phyloP scores from a whole-genome alignment of 2,113 vertebrate genomes.

The Castor canadensis region DNA sequence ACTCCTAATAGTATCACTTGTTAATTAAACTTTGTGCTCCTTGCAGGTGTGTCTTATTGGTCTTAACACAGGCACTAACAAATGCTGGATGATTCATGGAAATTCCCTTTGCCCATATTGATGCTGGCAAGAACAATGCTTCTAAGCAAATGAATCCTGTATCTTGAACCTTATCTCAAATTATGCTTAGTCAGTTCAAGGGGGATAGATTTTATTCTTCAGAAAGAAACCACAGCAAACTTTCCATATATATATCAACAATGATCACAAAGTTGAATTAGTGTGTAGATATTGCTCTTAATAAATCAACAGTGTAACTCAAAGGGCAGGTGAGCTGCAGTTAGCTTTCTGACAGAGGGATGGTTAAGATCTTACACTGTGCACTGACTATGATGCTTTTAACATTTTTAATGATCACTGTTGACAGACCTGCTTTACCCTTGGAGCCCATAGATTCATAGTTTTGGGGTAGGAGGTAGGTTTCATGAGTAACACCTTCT shows the following conservation, averaged over 20 bases:
- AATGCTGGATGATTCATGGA: not conserved
- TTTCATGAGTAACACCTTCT: not conserved
- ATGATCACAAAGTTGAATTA: not conserved
- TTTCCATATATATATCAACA: not conserved
- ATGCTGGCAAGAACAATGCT: not conserved
- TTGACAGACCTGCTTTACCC: not conserved
- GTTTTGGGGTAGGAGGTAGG: not conserved
- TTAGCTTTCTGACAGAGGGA: not conserved
- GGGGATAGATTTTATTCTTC: constrained; percentile 5
- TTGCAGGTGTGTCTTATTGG: not conserved
- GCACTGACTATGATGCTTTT: not conserved
- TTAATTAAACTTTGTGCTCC: not conserved
- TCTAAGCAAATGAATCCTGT: not conserved
- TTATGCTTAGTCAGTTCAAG: not conserved
- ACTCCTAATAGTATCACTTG: not conserved
- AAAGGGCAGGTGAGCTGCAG: not conserved
- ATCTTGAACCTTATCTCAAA: not conserved
- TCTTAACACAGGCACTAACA: not conserved
- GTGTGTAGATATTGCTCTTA: not conserved
- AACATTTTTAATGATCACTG: no score
- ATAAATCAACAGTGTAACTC: not conserved
- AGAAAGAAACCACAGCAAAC: not conserved
- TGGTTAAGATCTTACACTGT: not conserved
- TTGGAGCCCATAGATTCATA: not conserved
- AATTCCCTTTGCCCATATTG: not conserved